Evolutionary conservation across 2,888 invertebrate genomes (phyloP), one percentile per base, ranked within the genome.

Genomic region (Aquatica leii): DNA sequence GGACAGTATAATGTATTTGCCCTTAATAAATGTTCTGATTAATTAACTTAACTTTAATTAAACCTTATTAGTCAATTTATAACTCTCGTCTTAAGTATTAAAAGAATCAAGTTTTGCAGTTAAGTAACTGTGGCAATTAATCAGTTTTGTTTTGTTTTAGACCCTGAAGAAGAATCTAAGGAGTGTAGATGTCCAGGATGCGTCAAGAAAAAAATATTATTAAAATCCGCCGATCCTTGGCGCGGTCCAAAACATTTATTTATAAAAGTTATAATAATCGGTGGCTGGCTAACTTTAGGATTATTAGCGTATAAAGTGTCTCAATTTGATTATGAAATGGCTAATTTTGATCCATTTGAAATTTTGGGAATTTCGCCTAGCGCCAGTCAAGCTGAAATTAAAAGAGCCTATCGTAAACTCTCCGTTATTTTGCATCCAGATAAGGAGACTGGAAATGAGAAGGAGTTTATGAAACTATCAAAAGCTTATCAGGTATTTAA

Each of bases 331-430:
- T 95, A 97, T 83, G 98, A 98, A 84, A 95, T 96, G 90, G 94
- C 95, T 5, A 98, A 98, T 81, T 99, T 98, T 84, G 98, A 99
- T 86, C 99, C 99, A 0, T 99, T 95, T 84, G 94, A 95, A 80
- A 98, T 99, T 77, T 85, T 99, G 62, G 93, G 92, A 50, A 86
- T 99, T 69, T 93, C 97, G 57, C 86, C 92, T 65, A 95, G 94
- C 58, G 89, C 98, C 12, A 90, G 93, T 35, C 90, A 91, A 79
- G 85, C 87, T 18, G 95, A 97, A 76, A 95, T 99, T 53, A 98
- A 97, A 81, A 96, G 92, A 82, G 95, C 97, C 9, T 99, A 99
- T 81, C 90, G 97, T 63, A 94, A 94, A 80, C 87, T 98, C 59
- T 97, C 97, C 31, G 85, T 98, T 55, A 90, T 95, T 71, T 88